Percentiles rank a stretch among this genome's conserved stretches.
Conservation (phyloP, 2,888 invertebrate genomes). For the Plagiodera versicolora region DNA sequence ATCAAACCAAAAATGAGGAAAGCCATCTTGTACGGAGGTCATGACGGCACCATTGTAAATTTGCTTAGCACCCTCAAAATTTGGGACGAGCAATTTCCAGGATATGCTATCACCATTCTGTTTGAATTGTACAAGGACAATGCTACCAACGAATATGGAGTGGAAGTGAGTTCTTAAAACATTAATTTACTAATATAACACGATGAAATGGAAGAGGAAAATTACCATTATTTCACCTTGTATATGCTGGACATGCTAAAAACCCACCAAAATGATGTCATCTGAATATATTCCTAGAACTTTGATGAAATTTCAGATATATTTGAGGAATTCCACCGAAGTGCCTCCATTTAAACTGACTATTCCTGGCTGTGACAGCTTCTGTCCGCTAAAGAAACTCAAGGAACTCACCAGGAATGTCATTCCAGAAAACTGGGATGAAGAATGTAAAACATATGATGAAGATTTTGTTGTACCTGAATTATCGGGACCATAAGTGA, state of each 20-base stretch:
- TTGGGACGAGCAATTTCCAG: conserved; percentile 68
- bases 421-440: conserved; percentile 58
- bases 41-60: conserved; percentile 73
- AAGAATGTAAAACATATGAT: conserved; percentile 60
- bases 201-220: no score
- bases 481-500: conserved; percentile 53
- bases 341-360: conserved; percentile 58
- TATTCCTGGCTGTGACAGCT: conserved; percentile 65
- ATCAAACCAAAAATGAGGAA: conserved; percentile 56
- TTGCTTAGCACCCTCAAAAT: conserved; percentile 65
- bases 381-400: conserved; percentile 64
- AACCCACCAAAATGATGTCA: no score
- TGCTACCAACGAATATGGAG: conserved; percentile 56
- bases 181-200: no score
- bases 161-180: conserved; percentile 52
- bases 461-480: conserved; percentile 59
- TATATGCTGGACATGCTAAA: no score
- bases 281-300: no score
- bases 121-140: conserved; percentile 65
- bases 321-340: conserved; percentile 61
- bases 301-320: conserved; percentile 52
- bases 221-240: no score
- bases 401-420: conserved; percentile 57
- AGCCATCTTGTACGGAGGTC: conserved; percentile 69
- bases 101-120: conserved; percentile 65